Conservation (phyloP, 1,140 invertebrate species). For the Neelides sp. region DNA sequence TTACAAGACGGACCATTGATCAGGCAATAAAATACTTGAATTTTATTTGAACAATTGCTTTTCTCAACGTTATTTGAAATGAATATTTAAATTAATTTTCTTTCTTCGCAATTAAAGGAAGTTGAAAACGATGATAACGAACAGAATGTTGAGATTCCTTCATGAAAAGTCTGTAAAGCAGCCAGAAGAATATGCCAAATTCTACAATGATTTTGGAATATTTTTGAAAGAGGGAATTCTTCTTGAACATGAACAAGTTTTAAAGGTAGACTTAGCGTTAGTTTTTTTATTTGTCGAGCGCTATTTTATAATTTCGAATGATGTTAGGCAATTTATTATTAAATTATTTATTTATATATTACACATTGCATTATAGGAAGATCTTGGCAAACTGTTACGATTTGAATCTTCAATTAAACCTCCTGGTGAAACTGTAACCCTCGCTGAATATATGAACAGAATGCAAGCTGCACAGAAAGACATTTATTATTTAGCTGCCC, state of each 20-base stretch:
- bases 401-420: conserved; percentile 79
- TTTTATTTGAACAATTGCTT: not conserved
- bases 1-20: conserved; percentile 87
- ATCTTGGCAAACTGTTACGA: conserved; percentile 74
- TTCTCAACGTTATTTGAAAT: not conserved
- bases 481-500: conserved; percentile 87
- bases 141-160: conserved; percentile 71
- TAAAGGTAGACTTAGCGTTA: conserved; percentile 51
- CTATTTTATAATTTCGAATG: conserved; percentile 4
- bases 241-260: conserved; percentile 57
- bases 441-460: conserved; percentile 65
- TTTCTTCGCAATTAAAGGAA: conserved; percentile 49
- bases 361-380: conserved; percentile 51
- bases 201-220: conserved; percentile 82
- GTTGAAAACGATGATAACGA: conserved; percentile 69
- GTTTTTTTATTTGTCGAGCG: not conserved
- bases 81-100: not conserved
- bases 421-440: conserved; percentile 59
- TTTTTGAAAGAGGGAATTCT: conserved; percentile 94
- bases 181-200: conserved; percentile 62
- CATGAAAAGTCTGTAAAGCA: conserved; percentile 74
- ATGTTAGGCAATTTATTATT: conserved; percentile 5
- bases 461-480: conserved; percentile 66
- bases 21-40: conserved; percentile 43
- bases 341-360: conserved; percentile 9